Evolutionary conservation across 2,113 vertebrate species (phyloP).

Genomic region (Sylvia atricapilla): DNA sequence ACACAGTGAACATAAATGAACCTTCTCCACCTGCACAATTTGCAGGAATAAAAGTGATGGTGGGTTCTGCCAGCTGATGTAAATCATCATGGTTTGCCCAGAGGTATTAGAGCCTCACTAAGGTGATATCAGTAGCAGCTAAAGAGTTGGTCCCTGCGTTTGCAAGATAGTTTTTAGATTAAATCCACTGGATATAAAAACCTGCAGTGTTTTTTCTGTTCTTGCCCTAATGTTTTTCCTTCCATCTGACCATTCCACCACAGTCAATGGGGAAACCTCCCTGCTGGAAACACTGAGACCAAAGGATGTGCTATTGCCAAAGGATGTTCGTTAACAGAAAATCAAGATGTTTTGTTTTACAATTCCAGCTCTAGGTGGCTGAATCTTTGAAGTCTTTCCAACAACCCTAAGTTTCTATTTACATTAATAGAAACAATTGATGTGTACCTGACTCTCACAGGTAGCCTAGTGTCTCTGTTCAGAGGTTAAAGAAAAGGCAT

Average conservation of each 20-base stretch:
- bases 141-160: background rate
- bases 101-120: background rate
- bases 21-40: background rate
- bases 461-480: background rate
- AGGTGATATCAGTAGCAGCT: background rate
- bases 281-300: background rate
- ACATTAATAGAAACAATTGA: background rate
- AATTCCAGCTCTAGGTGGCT: background rate
- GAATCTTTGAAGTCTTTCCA: background rate
- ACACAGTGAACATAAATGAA: background rate
- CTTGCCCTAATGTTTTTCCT: background rate
- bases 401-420: background rate
- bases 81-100: background rate
- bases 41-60: background rate
- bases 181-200: background rate
- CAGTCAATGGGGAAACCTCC: background rate
- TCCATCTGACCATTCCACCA: background rate
- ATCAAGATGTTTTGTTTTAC: background rate
- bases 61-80: background rate
- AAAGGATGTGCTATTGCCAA: background rate
- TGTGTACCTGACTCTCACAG: background rate
- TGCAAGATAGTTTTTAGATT: background rate
- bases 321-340: background rate
- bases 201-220: background rate
- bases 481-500: background rate